Evolutionary conservation across 2,888 invertebrate genomes (phyloP).

Genomic region (Diarsia rubi): DNA sequence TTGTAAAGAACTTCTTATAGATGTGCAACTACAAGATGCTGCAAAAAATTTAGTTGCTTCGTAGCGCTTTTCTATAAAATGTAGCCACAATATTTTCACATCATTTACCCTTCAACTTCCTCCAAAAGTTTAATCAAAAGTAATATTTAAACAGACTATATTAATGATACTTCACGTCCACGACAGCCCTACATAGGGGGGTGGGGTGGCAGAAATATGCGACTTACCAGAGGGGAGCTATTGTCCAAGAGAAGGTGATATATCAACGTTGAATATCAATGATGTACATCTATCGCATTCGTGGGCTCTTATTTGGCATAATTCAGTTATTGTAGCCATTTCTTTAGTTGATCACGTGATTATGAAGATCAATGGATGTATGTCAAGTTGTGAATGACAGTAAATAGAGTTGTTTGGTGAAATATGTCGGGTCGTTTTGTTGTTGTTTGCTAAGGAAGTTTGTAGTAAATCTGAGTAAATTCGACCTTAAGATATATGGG

Average conservation of each 20-base stretch:
- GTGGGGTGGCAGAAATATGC: constrained; percentile 76
- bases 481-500: not conserved
- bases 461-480: not conserved
- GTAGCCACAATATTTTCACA: not conserved
- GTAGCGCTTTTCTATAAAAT: not conserved
- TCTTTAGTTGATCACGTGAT: constrained; percentile 80
- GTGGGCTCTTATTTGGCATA: constrained; percentile 79
- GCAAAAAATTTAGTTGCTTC: no score
- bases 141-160: constrained; percentile 17
- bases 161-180: constrained; percentile 30
- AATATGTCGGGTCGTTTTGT: constrained; percentile 26
- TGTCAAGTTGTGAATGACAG: constrained; percentile 64
- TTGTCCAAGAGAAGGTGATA: constrained; percentile 82
- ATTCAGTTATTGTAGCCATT: constrained; percentile 81
- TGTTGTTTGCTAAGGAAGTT: constrained; percentile 17
- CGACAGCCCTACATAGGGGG: constrained; percentile 74
- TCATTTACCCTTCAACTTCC: not conserved
- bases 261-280: constrained; percentile 88
- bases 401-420: constrained; percentile 55
- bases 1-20: no score
- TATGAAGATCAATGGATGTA: constrained; percentile 78
- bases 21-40: no score
- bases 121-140: constrained; percentile 2
- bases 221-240: constrained; percentile 77
- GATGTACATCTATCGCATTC: constrained; percentile 81